phyloP scores from a whole-genome alignment of 2,797 vertebrate genomes.

The Sitta carolinensis region DNA sequence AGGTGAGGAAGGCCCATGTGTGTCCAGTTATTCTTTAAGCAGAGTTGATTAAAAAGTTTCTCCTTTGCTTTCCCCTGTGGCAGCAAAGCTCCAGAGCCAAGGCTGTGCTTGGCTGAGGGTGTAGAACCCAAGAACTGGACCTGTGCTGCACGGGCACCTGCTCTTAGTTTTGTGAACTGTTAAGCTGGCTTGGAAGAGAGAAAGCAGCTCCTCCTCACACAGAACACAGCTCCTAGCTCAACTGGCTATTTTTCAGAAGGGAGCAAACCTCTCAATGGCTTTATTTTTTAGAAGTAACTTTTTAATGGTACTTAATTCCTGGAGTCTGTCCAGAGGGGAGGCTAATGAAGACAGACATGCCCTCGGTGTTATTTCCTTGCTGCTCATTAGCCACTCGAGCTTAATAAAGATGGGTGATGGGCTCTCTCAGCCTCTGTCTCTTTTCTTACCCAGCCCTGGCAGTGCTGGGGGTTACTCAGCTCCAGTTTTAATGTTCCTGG shows the following conservation, averaged over 20 bases:
- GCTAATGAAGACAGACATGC: neutral
- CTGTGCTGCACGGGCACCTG: neutral
- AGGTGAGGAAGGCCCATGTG: neutral
- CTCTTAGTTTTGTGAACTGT: neutral
- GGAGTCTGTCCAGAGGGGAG: neutral
- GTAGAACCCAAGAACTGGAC: rapidly evolving
- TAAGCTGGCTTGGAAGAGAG: neutral
- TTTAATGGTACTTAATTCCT: constrained; percentile 27
- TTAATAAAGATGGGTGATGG: constrained; percentile 64
- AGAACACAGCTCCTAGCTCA: neutral
- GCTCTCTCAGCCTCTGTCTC: neutral
- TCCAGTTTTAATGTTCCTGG: neutral
- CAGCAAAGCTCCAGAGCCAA: neutral
- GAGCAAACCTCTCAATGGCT: constrained; percentile 59
- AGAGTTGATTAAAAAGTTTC: neutral
- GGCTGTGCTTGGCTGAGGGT: neutral
- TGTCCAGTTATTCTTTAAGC: neutral
- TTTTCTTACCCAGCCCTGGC: neutral
- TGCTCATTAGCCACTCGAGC: constrained; percentile 8
- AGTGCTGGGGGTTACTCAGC: neutral
- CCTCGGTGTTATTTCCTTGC: neutral
- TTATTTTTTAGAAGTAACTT: constrained; percentile 63
- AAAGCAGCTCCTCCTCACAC: neutral
- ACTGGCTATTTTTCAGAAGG: constrained; percentile 60
- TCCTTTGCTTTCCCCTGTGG: rapidly evolving